Base-by-base conservation (phyloP, 1,140 invertebrate genomes). In the Harpegnathos saltator region DNA sequence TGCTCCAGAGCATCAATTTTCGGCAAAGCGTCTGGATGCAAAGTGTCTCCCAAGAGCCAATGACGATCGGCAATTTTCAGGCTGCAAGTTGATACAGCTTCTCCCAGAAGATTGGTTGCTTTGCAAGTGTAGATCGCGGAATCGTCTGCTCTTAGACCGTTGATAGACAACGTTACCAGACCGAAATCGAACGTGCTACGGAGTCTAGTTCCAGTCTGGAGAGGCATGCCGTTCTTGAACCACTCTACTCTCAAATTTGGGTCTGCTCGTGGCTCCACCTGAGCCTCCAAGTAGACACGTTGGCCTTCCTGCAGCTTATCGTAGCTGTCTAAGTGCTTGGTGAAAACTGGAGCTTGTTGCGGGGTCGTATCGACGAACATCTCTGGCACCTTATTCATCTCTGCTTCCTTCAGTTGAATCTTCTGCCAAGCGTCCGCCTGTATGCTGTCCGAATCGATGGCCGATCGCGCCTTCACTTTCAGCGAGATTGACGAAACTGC, bases 261-360 rank as follows among this genome's bases (percentile, higher is more conserved):
- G 96, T 99, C 99, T 54, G 98, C 97, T 90, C 98, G 96, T n/a
- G 99, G 99, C 91, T 99, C 98, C 4, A 99, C 97, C 93, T 98
- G 98, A 81, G 98, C 98, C 94, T 99, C 98, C 83, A 99, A 95
- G 89, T 98, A 97, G 3, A 99, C 97, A 91, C 98, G 97, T 93
- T 99, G 97, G 58, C 97, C 97, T 95, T 99, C 98, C 62, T 97
- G 95, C 5, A 99, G 92, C 91, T 97, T 97, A 77, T 98, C 98
- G 80, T 96, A 97, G 89, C 97, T 98, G 89, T 97, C 96, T 7
- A 99, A 94, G 92, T 99, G 98, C 29, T 97, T 98, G 0, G 98
- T 98, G 89, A 98, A 99, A 12, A 98, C 97, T 71, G 98, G 98
- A 48, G 97, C 97, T 93, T 98, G 97, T 90, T 97, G 96, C 0